A percentile compares a stretch with the other conserved stretches of the same genome.
phyloP scores from a whole-genome alignment of 2,797 vertebrate species.

The Poliocrania exsul region DNA sequence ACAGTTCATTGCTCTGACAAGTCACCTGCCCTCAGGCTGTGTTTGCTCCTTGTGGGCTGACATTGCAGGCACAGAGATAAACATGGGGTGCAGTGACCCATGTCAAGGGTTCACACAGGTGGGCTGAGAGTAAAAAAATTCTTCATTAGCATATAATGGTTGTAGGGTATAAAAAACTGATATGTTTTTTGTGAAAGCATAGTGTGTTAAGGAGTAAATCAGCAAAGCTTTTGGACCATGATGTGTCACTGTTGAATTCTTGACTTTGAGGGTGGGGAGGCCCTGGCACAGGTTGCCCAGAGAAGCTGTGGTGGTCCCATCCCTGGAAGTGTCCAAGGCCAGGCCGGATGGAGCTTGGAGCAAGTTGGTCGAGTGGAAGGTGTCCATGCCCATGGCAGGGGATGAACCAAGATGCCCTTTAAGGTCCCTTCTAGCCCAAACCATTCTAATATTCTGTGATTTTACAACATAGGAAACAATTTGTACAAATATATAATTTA shows the following conservation, averaged over 20 bases:
- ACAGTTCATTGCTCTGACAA: not conserved
- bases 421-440: not conserved
- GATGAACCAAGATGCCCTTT: accelerated
- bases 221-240: not conserved
- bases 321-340: not conserved
- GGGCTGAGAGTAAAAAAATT: not conserved
- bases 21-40: not conserved
- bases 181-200: accelerated
- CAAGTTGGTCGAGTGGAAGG: accelerated
- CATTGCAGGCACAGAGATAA: accelerated
- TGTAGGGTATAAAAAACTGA: not conserved
- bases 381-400: accelerated
- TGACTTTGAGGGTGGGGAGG: accelerated
- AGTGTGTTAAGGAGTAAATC: not conserved
- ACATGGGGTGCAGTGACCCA: accelerated
- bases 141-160: accelerated
- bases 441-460: not conserved
- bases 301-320: too few species aligned
- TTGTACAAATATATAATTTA: not conserved
- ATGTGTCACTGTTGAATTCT: accelerated
- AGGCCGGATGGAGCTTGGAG: accelerated
- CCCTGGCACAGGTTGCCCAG: not conserved
- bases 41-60: accelerated
- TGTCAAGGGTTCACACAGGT: not conserved
- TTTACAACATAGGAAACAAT: not conserved